Evolutionary conservation across 2,113 vertebrate genomes (phyloP).

Genomic region (Varanus salvator): DNA sequence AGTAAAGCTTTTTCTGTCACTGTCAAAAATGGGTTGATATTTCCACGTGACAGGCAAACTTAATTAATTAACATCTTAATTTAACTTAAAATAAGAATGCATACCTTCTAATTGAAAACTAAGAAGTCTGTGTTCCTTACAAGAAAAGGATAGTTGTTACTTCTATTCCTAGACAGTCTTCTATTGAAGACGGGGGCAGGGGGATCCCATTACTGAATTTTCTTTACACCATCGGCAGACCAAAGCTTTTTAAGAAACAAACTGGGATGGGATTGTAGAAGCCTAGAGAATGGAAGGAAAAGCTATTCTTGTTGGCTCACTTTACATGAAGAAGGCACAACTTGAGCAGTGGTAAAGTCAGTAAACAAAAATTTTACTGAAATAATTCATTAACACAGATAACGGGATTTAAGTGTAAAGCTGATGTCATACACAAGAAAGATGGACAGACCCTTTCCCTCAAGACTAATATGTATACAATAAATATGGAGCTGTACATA

Average conservation of each 20-base stretch:
- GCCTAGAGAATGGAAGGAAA: neutral
- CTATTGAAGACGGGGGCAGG: neutral
- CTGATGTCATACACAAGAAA: constrained; percentile 91
- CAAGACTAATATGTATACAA: constrained; percentile 97
- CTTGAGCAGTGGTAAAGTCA: constrained; percentile 80
- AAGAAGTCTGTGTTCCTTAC: constrained; percentile 13
- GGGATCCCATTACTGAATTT: neutral
- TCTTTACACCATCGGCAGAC: neutral
- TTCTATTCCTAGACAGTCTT: neutral
- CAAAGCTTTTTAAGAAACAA: constrained; percentile 23
- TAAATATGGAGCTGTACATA: constrained; percentile 97
- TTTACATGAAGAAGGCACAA: constrained; percentile 70
- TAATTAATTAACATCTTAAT: constrained; percentile 4
- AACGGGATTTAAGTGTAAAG: constrained; percentile 90
- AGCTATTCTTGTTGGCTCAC: neutral
- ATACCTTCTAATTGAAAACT: neutral
- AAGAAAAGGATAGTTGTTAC: constrained; percentile 16
- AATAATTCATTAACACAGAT: constrained; percentile 94
- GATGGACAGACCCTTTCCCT: constrained; percentile 87
- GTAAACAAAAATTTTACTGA: constrained; percentile 97
- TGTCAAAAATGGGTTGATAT: constrained; percentile 19
- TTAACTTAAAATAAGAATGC: neutral
- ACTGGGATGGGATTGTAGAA: neutral
- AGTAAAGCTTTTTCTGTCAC: constrained; percentile 14
- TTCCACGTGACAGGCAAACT: neutral